Evolutionary conservation across 2,797 vertebrate genomes (phyloP).

Genomic region (Chromis chromis): DNA sequence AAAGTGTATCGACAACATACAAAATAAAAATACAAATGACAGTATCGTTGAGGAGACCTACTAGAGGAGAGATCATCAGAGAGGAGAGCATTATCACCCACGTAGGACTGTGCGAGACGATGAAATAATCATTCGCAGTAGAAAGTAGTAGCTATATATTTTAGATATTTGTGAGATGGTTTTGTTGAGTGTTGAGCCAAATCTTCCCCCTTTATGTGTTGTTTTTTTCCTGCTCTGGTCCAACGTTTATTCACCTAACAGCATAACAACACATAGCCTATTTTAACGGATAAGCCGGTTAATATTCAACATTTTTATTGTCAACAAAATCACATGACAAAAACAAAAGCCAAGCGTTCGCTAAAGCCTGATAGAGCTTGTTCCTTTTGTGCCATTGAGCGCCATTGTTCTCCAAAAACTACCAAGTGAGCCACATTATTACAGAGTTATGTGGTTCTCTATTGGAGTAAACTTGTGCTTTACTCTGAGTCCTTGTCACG

Average conservation of each 20-base stretch:
- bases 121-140: background rate
- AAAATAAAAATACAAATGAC: slow-evolving; percentile 61
- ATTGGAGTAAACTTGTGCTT: background rate
- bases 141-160: background rate
- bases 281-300: slow-evolving; percentile 6
- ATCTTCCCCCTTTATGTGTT: background rate
- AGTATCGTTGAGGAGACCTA: slow-evolving; percentile 41
- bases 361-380: background rate
- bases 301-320: slow-evolving; percentile 9
- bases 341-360: background rate
- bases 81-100: slow-evolving; percentile 7
- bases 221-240: no score
- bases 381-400: background rate
- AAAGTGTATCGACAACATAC: slow-evolving; percentile 53
- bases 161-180: background rate
- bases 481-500: background rate
- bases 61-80: slow-evolving; percentile 19
- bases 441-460: background rate
- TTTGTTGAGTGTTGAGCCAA: slow-evolving; percentile 10
- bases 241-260: background rate
- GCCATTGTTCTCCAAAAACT: background rate
- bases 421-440: background rate
- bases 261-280: background rate
- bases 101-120: background rate
- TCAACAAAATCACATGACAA: slow-evolving; percentile 7